Percentiles rank a stretch among this genome's conserved stretches.
These are phyloP conservation scores for Dendroctonus ponderosae DNA, from an alignment of 1,140 invertebrate species.

Conservation along the genomic window DNA sequence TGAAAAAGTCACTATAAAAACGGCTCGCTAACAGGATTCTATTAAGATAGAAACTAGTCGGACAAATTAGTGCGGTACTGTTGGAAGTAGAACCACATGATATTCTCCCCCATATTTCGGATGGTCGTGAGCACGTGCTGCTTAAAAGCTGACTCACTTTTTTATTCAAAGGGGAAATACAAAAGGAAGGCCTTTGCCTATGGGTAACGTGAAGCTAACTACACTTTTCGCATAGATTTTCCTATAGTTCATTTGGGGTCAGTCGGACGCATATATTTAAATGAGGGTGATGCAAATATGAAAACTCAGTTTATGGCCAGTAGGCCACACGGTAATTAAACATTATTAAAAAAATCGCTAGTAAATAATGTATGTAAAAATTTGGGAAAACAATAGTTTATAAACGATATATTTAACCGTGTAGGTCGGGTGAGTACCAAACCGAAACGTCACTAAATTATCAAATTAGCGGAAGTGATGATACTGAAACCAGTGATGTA, in stretches of 20 bases:
- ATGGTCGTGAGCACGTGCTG: constrained; percentile 23
- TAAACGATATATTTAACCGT: background rate
- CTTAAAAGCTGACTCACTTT: constrained; percentile 30
- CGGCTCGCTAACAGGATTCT: too few species aligned
- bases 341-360: too few species aligned
- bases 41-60: too few species aligned
- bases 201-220: background rate
- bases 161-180: constrained; percentile 27
- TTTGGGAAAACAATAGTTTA: too few species aligned
- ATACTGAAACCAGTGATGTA: constrained; percentile 24
- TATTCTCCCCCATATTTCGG: constrained; percentile 20
- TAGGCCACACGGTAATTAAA: too few species aligned
- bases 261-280: background rate
- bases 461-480: constrained; percentile 25
- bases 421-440: constrained; percentile 9
- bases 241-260: too few species aligned
- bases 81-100: constrained; percentile 9
- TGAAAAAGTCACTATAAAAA: too few species aligned
- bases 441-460: constrained; percentile 19
- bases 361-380: too few species aligned
- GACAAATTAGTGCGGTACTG: too few species aligned
- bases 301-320: constrained; percentile 1
- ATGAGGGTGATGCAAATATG: background rate
- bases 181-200: constrained; percentile 18
- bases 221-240: background rate